Percentiles rank a stretch among this genome's conserved stretches.
Conservation (phyloP, 1,140 invertebrate genomes). For the Cotesia typhae region DNA sequence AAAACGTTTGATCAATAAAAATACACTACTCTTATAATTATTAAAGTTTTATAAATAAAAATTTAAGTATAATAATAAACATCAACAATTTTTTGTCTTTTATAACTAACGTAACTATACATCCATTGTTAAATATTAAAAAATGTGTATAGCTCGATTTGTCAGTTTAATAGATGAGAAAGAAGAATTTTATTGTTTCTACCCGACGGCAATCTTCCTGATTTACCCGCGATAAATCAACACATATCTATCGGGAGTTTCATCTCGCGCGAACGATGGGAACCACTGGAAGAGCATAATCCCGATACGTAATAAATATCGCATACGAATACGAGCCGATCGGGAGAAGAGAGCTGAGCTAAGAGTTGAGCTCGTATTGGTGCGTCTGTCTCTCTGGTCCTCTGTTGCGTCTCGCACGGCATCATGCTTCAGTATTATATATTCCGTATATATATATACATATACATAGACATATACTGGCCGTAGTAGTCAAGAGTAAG, state of each 20-base stretch:
- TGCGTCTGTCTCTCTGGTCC: conserved; percentile 56
- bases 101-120: too few relatives aligned
- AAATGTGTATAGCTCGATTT: conserved; percentile 3
- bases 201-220: neutral
- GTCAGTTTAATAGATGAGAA: conserved; percentile 21
- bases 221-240: conserved; percentile 29
- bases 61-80: too few relatives aligned
- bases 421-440: conserved; percentile 17
- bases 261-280: conserved; percentile 31
- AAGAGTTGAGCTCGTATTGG: conserved; percentile 44
- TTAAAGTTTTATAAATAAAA: too few relatives aligned
- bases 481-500: conserved; percentile 15
- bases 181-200: conserved; percentile 11
- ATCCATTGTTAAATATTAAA: neutral
- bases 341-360: conserved; percentile 19
- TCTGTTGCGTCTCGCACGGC: conserved; percentile 40
- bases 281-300: conserved; percentile 53
- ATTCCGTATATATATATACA: conserved; percentile 14
- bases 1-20: too few relatives aligned
- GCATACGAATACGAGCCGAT: conserved; percentile 38
- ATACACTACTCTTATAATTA: too few relatives aligned
- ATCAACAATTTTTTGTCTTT: too few relatives aligned
- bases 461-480: neutral
- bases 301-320: conserved; percentile 62
- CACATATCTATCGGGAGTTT: conserved; percentile 24